Conservation (phyloP, 2,113 vertebrate species). For the Sturnira hondurensis region DNA sequence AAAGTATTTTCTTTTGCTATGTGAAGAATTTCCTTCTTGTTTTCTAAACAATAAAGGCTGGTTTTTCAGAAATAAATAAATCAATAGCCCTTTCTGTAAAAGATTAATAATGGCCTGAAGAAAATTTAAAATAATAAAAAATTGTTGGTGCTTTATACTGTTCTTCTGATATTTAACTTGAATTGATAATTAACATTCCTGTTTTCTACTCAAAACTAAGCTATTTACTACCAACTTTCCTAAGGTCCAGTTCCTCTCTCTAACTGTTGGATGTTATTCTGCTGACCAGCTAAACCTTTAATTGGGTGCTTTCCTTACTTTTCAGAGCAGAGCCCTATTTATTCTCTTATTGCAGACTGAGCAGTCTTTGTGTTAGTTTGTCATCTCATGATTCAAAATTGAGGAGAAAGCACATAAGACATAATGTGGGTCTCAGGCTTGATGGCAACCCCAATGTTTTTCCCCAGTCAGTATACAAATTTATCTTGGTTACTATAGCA, state of each 20-base stretch:
- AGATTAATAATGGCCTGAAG: slow-evolving; percentile 23
- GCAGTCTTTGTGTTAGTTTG: slow-evolving; percentile 42
- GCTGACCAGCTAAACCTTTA: slow-evolving; percentile 35
- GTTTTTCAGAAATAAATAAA: neutral
- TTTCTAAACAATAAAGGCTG: neutral
- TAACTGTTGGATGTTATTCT: slow-evolving; percentile 27
- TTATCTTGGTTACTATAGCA: slow-evolving; percentile 60
- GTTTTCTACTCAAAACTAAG: slow-evolving; percentile 38
- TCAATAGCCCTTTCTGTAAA: neutral
- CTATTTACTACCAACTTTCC: slow-evolving; percentile 23
- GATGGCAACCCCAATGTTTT: slow-evolving; percentile 37
- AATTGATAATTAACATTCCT: slow-evolving; percentile 51
- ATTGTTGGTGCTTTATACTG: slow-evolving; percentile 35
- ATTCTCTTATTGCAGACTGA: slow-evolving; percentile 40
- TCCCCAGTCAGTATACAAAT: slow-evolving; percentile 49
- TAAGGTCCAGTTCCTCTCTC: neutral
- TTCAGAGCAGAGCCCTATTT: slow-evolving; percentile 11
- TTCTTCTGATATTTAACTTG: neutral
- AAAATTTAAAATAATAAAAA: slow-evolving; percentile 50
- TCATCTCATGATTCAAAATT: slow-evolving; percentile 48
- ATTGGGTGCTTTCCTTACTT: slow-evolving; percentile 37
- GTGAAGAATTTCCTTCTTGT: neutral
- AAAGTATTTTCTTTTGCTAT: neutral
- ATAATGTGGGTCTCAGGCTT: slow-evolving; percentile 44
- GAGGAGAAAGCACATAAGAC: slow-evolving; percentile 26